Evolutionary conservation across 2,797 vertebrate species (phyloP), one percentile per base, ranked within the genome.

Genomic region (Xenopus petersii): DNA sequence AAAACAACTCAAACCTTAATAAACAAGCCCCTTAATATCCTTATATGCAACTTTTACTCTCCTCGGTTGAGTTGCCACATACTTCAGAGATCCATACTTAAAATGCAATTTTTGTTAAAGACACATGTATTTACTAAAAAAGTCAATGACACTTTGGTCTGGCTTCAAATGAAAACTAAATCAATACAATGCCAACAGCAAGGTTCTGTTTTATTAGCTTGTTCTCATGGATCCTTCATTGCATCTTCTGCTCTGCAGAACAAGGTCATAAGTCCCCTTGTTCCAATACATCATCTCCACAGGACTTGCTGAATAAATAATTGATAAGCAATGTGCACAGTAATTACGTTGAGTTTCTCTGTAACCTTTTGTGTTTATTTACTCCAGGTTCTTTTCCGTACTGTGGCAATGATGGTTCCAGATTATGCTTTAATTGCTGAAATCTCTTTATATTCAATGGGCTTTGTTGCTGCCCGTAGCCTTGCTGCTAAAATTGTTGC

Each of bases 341-440:
- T 12, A 10, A 13, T 59, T 21, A 21, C 58, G 30, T 2, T 60
- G 58, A 60, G 26, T 60, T 33, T 63, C 61, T 42, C 11, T 1
- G 13, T 56, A 16, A 17, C 15, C 17, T 56, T 12, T 56, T 56
- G 16, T 56, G 2, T 46, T 46, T 46, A 6, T 17, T 59, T 75
- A 70, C 73, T 79, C 24, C 56, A 64, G 78, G 63, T n/a, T 67
- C 30, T 70, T 56, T 81, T 71, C 63, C 78, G 70, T 12, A 82
- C 81, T 33, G 49, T 47, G 73, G 83, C 79, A 64, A 80, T 78
- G 74, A 80, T 12, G 42, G 70, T 55, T 9, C 16, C 61, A 4
- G 55, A 73, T 75, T 82, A 84, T 63, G 75, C 56, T 26, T 81
- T 78, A 70, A 79, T 82, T 66, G 60, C 68, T 70, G 77, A 83